Base-by-base conservation (phyloP, 2,113 vertebrate species). In the Riparia riparia region DNA sequence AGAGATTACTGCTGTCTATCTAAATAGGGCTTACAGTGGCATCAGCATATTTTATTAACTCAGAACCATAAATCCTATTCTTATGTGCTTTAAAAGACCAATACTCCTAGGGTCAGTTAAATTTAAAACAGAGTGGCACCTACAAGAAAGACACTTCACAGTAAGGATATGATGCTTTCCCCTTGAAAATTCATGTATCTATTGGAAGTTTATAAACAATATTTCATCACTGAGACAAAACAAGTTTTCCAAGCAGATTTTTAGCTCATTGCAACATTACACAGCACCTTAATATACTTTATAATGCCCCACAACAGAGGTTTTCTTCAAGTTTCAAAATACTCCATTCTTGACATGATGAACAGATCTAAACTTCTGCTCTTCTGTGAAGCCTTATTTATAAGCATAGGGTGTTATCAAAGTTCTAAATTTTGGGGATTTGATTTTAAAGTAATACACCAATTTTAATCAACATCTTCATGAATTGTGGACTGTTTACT, bases 1-100 rank as follows among this genome's bases (percentile, higher is more conserved):
- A 96, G 92, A 96, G 95, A 97, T 96, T 96, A 96, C 89, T 93
- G 95, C 93, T 97, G 95, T 96, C 97, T 97, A 51, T 94, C 97
- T 96, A 96, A 96, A 95, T 84, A 95, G 85, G 77, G 92, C 86
- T 96, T 97, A 96, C 85, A 94, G 95, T 73, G 92, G 90, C 90
- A 97, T 96, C 94, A 96, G 95, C 95, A 96, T 97, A 96, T 97
- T 96, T 96, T 95, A 96, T 96, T 97, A 96, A 93, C 95, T 93
- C 92, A 34, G 90, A 96, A 91, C 49, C 92, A 95, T 95, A 97
- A 96, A 97, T 97, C 95, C 95, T 95, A 97, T 97, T 96, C 87
- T 95, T 93, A 86, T 86, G 77, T 65, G 63, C 80, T 96, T 92
- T 92, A 82, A 82, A 97, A 97, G 89, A 95, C 95, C 89, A 94